A percentile compares a stretch with the other conserved stretches of the same genome.
phyloP scores from a whole-genome alignment of 2,797 vertebrate species.

The Heterohyrax brucei region DNA sequence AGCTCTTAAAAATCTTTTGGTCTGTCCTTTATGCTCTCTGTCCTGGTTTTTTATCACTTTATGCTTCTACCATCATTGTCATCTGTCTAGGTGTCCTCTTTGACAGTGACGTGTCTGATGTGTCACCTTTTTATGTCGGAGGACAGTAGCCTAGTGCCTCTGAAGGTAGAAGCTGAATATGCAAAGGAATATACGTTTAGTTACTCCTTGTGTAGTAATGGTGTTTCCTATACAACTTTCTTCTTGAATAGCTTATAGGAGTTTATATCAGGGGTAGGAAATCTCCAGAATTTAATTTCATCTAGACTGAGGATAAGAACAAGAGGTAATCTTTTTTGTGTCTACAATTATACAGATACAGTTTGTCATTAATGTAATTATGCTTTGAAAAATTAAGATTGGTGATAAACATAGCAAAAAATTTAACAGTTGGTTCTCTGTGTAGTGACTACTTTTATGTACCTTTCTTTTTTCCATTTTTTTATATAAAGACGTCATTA shows the following conservation, averaged over 20 bases:
- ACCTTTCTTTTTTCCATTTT: slow-evolving; percentile 18
- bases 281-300: slow-evolving; percentile 62
- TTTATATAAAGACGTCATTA: not conserved
- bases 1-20: not conserved
- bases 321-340: slow-evolving; percentile 53
- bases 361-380: not conserved
- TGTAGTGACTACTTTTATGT: slow-evolving; percentile 48
- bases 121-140: not conserved
- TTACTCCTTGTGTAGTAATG: slow-evolving; percentile 19
- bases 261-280: slow-evolving; percentile 34
- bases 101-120: not conserved
- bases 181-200: slow-evolving; percentile 28
- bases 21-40: slow-evolving; percentile 19
- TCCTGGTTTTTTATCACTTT: not conserved
- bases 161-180: not conserved
- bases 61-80: not conserved
- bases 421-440: slow-evolving; percentile 32
- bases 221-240: not conserved
- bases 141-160: not conserved
- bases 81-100: slow-evolving; percentile 15
- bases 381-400: slow-evolving; percentile 48
- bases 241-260: slow-evolving; percentile 39
- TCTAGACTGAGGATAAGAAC: not conserved
- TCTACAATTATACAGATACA: slow-evolving; percentile 31
- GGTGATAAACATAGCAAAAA: slow-evolving; percentile 38